Base-by-base conservation (phyloP, 2,888 invertebrate species). In the Abrostola tripartita region DNA sequence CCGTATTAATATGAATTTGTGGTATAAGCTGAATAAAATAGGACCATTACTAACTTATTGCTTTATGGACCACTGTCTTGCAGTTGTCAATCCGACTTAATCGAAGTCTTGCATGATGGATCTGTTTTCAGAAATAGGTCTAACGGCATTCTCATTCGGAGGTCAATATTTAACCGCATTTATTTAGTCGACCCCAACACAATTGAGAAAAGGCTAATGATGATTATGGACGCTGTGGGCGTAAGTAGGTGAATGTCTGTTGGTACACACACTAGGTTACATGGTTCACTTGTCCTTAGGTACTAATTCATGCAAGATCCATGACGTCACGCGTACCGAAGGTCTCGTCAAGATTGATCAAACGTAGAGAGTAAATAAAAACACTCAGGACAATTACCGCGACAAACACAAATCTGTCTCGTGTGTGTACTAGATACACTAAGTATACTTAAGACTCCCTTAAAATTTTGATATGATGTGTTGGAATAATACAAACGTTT, bases 181-280 rank as follows among this genome's bases (percentile, higher is more conserved):
- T 14, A 14, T 47, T 47, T 14, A 47, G 9, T 5, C 14, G 44
- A 24, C 44, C 24, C 14, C 24, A 14, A 47, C 44, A 24, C 24
- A 24, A 44, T 69, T 51, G 9, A 71, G 52, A 24, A 40, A 14
- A 47, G 14, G 44, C 44, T 47, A 47, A 47, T 24, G 53, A 41
- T 37, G 44, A 74, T 68, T 69, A 61, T 24, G n/a, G 60, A 69
- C 57, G 60, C 71, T 65, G 54, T 35, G n/a, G 60, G 52, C 60
- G 65, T 72, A 72, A 58, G 51, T 72, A 72, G 65, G 71, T 72
- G 71, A 71, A 72, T 74, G 74, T 61, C 74, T 68, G 44, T 24
- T 24, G 24, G 24, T 24, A 24, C 7, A 62, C 24, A 14, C 12
- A 62, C 51, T 65, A 47, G n/a, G 52, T 51, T 42, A 37, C 57